Base-by-base conservation (phyloP, 2,797 vertebrate species). In the Xenentodon cancila region DNA sequence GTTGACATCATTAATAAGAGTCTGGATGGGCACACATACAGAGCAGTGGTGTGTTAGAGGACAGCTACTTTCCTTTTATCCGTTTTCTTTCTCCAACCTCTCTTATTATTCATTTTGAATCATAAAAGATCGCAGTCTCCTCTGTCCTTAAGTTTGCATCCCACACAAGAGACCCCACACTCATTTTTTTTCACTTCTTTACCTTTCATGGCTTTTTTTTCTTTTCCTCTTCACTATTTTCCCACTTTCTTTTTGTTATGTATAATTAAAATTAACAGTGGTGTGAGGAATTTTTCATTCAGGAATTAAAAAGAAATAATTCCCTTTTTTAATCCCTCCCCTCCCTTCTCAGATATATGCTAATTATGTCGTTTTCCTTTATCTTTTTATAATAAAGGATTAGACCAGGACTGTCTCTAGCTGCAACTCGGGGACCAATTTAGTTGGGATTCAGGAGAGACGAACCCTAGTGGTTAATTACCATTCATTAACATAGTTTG, bases 321-420 rank as follows among this genome's bases (percentile, higher is more conserved):
- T 92, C 84, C 79, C 84, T 84, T 90, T 91, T 91, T 90, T 91
- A 89, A 89, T 90, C 86, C 88, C 81, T 80, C 81, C 89, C 52
- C 43, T 65, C 81, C 80, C 77, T 61, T 66, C 84, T 84, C 83
- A 86, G 87, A 88, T 90, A 87, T 93, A 94, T 94, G 92, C 92
- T 92, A 94, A 94, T 94, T 88, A 93, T 80, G 92, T 89, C 89
- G 82, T 93, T 92, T 94, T 92, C 91, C 92, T 93, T 94, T 94
- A 92, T 94, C 92, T 94, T 93, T 93, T 92, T 93, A 89, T 93
- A 93, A 94, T 93, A 93, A 94, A 93, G 93, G 93, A 94, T 94
- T 94, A 94, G 84, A 86, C 88, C 88, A 91, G 91, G 92, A 93
- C 92, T 88, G 89, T 93, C 88, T 92, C 91, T 88, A 45, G 80